Base-by-base conservation (phyloP, 2,888 invertebrate genomes). In the Machimus rusticus region DNA sequence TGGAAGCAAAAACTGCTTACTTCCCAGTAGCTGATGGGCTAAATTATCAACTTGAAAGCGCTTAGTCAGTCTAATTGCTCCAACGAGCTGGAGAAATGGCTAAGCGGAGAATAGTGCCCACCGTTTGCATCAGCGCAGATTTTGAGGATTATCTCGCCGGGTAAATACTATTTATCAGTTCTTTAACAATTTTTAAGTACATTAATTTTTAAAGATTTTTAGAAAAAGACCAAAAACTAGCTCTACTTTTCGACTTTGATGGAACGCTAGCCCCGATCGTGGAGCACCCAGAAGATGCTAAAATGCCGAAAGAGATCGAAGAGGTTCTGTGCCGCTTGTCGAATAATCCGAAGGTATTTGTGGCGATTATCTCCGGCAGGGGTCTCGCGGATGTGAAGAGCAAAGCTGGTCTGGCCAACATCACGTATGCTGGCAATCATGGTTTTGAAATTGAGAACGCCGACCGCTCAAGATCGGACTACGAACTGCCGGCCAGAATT, bases 391-490 rank as follows among this genome's bases (percentile, higher is more conserved):
- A 96, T 91, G 95, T 96, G 0, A 95, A 95, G 90, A 92, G 93
- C 74, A 95, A 95, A 94, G 96, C 94, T 89, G 91, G 91, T 86
- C 90, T 92, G 51, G 89, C 89, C 16, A 91, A 91, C 19, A 94
- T 96, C n/a, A 96, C 95, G 0, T 96, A 96, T 90, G 96, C 95
- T 5, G 96, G 96, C 8, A 96, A 95, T 91, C 96, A 96, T 90
- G 96, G 96, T 5, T 92, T 96, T 57, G 96, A 96, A 92, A 96
- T 96, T 90, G 92, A 96, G 79, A 95, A 95, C 92, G 95, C 96
- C 0, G 96, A 96, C 91, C 96, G 96, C 2, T 95, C 95, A 1
- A 95, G 95, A 89, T 96, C 96, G 90, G 95, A 95, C 23, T 96
- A 95, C 91, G 95, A 96, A 2, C 94, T 96, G 94, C 96, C 96